phyloP scores from a whole-genome alignment of 2,113 vertebrate genomes.

The Holacanthus passer region DNA sequence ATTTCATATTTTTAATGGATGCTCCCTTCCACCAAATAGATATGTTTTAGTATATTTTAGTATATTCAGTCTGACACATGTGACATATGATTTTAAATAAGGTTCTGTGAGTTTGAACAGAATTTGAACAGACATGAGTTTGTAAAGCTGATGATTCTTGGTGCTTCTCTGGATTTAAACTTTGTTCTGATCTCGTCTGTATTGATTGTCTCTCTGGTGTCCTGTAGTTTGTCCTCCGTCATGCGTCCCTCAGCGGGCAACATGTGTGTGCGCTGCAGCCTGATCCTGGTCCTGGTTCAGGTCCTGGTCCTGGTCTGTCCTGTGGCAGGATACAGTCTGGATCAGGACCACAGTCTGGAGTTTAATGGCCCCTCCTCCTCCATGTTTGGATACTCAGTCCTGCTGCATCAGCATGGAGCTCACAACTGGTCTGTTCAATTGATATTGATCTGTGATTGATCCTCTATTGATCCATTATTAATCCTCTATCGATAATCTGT shows the following conservation, averaged over 20 bases:
- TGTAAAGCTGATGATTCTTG: neutral
- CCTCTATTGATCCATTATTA: neutral
- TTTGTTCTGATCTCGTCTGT: no score
- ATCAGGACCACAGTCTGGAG: slow-evolving; percentile 84
- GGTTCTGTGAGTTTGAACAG: neutral
- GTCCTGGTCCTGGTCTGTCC: slow-evolving; percentile 48
- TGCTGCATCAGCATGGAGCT: slow-evolving; percentile 86
- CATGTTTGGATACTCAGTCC: slow-evolving; percentile 93
- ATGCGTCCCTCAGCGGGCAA: slow-evolving; percentile 38
- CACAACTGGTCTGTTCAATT: slow-evolving; percentile 85
- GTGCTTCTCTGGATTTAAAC: neutral
- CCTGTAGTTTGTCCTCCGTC: slow-evolving; percentile 28
- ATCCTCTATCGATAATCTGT: neutral
- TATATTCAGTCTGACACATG: no score
- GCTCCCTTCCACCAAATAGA: no score
- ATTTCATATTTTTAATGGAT: no score
- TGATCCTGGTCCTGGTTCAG: slow-evolving; percentile 16
- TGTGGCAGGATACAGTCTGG: slow-evolving; percentile 88
- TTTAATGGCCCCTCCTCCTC: slow-evolving; percentile 85
- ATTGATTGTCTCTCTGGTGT: slow-evolving; percentile 13
- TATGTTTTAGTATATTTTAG: no score
- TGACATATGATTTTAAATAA: neutral
- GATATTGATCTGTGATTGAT: neutral
- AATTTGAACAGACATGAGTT: neutral
- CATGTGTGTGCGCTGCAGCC: neutral